Evolutionary conservation across 1,140 invertebrate species (phyloP), one percentile per base, ranked within the genome.

Genomic region (Hyphantria cunea): DNA sequence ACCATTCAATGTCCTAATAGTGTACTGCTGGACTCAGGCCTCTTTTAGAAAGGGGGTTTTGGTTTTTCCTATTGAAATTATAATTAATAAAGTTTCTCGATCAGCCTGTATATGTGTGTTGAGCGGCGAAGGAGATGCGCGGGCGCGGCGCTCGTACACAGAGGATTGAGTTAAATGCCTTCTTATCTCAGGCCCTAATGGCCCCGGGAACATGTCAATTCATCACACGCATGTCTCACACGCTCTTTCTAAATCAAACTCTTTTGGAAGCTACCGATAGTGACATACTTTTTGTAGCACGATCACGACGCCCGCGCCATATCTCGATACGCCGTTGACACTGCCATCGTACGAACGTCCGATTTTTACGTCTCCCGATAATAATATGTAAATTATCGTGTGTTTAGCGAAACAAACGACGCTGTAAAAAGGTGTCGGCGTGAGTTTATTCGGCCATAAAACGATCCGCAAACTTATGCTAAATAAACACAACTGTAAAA

Each of bases 171-270:
- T 82, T 79, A 83, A 79, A 80, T 79, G 74, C 67, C 70, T 76
- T 54, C 74, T 82, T 83, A 83, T 83, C 79, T 74, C 64, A 8
- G 61, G 48, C 68, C 72, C 78, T 82, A 84, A 84, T 84, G 82
- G 82, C 70, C 68, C 54, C 66, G 63, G 70, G 68, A 79, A 84
- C 80, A 84, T 79, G 78, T 83, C 80, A 80, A 83, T 84, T 84
- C 82, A 84, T 84, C 82, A 82, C 80, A 66, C 66, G 67, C 67
- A 63, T 68, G 68, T 74, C 72, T 78, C 73, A 76, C 72, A 74
- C 75, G 70, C 70, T 75, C 75, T 61, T 25, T 79, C 68, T 70
- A 74, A 76, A 74, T 80, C 73, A 76, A 72, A 59, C 67, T 76
- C 73, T 74, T 78, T 76, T 69, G 68, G 44, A 56, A 63, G 34